Evolutionary conservation across 2,113 vertebrate genomes (phyloP).

Genomic region (Myiopsitta monachus): DNA sequence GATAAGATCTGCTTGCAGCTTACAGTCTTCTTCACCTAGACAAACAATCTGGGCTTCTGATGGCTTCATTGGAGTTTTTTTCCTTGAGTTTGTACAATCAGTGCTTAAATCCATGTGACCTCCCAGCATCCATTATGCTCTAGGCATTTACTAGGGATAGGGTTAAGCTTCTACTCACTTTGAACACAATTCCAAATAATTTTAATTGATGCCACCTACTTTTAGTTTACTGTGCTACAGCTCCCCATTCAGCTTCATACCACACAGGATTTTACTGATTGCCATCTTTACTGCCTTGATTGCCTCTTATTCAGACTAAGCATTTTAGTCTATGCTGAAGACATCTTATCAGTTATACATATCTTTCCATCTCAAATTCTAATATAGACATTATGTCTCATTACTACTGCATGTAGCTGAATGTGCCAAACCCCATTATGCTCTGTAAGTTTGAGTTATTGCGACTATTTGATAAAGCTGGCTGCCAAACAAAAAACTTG

Average conservation of each 20-base stretch:
- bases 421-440: neutral
- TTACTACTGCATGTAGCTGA: neutral
- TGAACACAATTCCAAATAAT: neutral
- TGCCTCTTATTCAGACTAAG: neutral
- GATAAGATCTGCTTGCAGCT: neutral
- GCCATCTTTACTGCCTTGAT: neutral
- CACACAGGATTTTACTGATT: neutral
- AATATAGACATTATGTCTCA: neutral
- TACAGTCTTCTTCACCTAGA: neutral
- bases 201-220: neutral
- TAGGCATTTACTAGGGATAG: neutral
- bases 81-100: neutral
- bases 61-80: neutral
- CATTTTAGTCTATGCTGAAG: neutral
- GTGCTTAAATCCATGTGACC: neutral
- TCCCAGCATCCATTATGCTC: neutral
- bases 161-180: neutral
- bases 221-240: neutral
- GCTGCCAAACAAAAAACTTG: neutral
- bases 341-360: neutral
- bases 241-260: neutral
- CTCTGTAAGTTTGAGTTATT: neutral
- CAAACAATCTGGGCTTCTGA: neutral
- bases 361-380: neutral
- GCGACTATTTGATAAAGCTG: neutral